A percentile compares a stretch with the other conserved stretches of the same genome.
These are phyloP conservation scores for Esox masquinongy DNA, from an alignment of 2,797 vertebrate genomes.

Conservation along the genomic window DNA sequence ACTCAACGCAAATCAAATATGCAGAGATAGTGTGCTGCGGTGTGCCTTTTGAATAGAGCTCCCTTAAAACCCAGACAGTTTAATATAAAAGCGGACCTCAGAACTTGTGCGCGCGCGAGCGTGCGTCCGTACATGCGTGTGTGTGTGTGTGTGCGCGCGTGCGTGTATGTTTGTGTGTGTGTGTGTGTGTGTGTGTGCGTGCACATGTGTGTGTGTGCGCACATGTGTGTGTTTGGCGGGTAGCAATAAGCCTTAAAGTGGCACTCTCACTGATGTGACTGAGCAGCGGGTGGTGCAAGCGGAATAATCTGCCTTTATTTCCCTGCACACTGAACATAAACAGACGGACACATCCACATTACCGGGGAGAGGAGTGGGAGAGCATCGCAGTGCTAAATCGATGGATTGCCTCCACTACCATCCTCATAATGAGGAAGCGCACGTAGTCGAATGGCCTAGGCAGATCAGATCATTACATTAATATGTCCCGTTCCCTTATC, in stretches of 20 bases:
- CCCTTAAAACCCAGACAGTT: not conserved
- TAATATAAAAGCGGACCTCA: not conserved
- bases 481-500: too few species aligned
- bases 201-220: constrained; percentile 3
- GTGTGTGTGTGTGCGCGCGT: not conserved
- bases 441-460: not conserved
- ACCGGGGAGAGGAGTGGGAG: constrained; percentile 2
- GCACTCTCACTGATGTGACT: not conserved
- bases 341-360: not conserved
- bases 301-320: constrained; percentile 6
- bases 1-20: not conserved
- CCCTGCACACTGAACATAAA: not conserved
- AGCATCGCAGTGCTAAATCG: not conserved
- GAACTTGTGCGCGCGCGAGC: not conserved
- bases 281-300: not conserved
- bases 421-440: constrained; percentile 17
- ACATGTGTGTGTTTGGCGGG: constrained; percentile 11
- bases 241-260: constrained; percentile 4
- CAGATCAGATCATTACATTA: not conserved
- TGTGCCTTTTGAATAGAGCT: not conserved
- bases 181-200: constrained; percentile 11
- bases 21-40: not conserved
- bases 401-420: constrained; percentile 13
- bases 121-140: not conserved
- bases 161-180: not conserved